Conservation (phyloP, 2,113 vertebrate species). For the Melanerpes aurifrons region DNA sequence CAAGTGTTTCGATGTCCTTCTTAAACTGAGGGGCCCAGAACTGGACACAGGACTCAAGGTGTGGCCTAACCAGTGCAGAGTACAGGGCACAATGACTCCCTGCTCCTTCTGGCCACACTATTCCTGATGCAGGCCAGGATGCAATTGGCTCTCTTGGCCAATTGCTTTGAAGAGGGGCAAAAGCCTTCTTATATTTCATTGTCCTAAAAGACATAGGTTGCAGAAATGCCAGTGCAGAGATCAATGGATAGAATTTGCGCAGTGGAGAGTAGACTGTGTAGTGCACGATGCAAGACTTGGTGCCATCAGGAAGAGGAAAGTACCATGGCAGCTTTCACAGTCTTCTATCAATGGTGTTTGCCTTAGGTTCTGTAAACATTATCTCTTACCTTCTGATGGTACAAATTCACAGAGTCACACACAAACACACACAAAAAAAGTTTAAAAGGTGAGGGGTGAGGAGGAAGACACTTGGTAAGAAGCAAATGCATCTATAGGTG, state of each 20-base stretch:
- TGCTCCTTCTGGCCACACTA: too few species aligned
- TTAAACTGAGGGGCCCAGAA: too few species aligned
- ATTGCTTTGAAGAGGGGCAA: conserved; percentile 7
- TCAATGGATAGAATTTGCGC: background rate
- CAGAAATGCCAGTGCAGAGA: background rate
- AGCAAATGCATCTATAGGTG: background rate
- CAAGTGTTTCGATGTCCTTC: too few species aligned
- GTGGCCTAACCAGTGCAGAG: too few species aligned
- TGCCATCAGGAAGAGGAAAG: background rate
- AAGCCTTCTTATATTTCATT: background rate
- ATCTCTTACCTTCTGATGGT: conserved; percentile 7
- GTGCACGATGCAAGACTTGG: rapidly evolving
- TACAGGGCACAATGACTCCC: too few species aligned
- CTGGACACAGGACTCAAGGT: too few species aligned
- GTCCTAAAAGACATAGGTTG: background rate
- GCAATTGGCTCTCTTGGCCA: too few species aligned
- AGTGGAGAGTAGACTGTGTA: background rate
- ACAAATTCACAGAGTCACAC: background rate
- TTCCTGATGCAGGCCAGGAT: too few species aligned
- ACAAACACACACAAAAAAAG: background rate
- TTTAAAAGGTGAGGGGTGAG: background rate
- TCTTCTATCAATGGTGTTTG: background rate
- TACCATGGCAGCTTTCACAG: background rate
- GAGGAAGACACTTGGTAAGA: conserved; percentile 37
- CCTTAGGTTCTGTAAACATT: background rate